Conservation (phyloP, 2,113 vertebrate genomes). For the Neolamprologus toae region DNA sequence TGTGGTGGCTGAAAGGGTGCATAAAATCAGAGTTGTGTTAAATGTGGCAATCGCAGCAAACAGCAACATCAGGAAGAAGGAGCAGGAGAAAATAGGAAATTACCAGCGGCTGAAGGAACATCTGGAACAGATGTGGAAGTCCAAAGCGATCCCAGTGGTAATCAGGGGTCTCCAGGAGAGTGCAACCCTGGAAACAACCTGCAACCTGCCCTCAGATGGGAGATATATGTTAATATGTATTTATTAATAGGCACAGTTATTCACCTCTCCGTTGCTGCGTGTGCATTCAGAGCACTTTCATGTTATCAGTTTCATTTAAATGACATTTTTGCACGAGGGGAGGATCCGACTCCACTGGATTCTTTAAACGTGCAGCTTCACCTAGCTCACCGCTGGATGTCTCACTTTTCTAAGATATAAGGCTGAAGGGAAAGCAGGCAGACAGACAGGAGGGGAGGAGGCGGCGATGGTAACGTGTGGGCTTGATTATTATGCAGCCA, state of each 20-base stretch:
- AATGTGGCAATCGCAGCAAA: not conserved
- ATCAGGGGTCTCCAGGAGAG: not conserved
- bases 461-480: not conserved
- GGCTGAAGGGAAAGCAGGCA: not conserved
- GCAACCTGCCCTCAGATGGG: not conserved
- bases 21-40: not conserved
- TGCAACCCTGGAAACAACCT: not conserved
- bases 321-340: not conserved
- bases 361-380: not conserved
- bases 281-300: not conserved
- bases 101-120: not conserved
- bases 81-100: not conserved
- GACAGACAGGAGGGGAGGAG: not conserved
- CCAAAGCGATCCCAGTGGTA: not conserved
- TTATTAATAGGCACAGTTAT: not conserved
- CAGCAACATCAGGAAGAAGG: not conserved
- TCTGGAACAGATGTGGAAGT: not conserved
- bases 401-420: not conserved
- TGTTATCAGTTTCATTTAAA: not conserved
- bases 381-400: constrained; percentile 37
- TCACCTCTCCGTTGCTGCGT: not conserved
- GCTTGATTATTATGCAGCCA: constrained; percentile 42
- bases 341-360: not conserved
- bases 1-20: not conserved
- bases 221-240: not conserved